Evolutionary conservation across 2,797 vertebrate species (phyloP), one percentile per base, ranked within the genome.

Genomic region (Pygocentrus nattereri): DNA sequence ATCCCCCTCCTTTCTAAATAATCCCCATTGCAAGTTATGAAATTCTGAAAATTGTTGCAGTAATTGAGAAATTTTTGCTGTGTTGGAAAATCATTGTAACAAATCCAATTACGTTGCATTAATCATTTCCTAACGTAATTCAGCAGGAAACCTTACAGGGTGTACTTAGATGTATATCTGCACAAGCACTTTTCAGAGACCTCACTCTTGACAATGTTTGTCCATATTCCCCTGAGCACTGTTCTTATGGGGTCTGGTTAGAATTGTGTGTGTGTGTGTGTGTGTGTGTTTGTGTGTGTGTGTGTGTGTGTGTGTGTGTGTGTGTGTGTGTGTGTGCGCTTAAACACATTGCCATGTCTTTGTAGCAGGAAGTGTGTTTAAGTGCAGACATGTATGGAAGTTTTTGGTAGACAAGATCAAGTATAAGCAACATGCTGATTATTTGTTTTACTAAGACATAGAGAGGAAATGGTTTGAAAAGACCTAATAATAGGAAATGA

Each of bases 321-420:
- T 65, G 59, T 62, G 31, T 65, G 30, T 65, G 30, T 38, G 27
- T 38, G 21, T 38, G 49, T 38, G 19, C n/a, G 19, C n/a, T 23
- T 5, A n/a, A 16, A 16, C 62, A 65, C 16, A 65, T 34, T 21
- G 5, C 30, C 19, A 19, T 67, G 7, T 67, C 19, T 67, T 23
- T 38, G 7, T 19, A 6, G n/a, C n/a, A n/a, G n/a, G n/a, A n/a
- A n/a, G n/a, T n/a, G n/a, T n/a, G n/a, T n/a, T n/a, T n/a, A 10
- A 67, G 34, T n/a, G n/a, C 34, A 10, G 34, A 41, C 21, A 13
- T 21, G 34, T 23, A 12, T 21, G 21, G 21, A 8, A 23, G 64
- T 67, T 31, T 19, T 67, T n/a, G 41, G 21, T 5, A 41, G 64
- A 67, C 31, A 67, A 64, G 64, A 34, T 67, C 64, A 67, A 38